Evolutionary conservation across 1,140 invertebrate species (phyloP), one percentile per base, ranked within the genome.

Genomic region (Meloidogyne chitwoodi): DNA sequence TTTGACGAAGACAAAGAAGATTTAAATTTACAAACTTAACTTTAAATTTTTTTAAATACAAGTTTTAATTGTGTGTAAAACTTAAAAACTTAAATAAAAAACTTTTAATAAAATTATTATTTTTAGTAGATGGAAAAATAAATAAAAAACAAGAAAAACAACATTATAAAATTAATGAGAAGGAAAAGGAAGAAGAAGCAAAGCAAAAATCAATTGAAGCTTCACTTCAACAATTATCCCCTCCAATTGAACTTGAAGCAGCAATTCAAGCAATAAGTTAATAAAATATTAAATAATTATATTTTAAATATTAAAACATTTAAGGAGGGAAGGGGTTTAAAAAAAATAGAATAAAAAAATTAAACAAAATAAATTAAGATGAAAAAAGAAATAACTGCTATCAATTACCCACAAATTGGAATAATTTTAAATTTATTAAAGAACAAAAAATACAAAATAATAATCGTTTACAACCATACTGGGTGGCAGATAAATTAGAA

Each of bases 401-500:
- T 5, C 48, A 56, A 56, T n/a, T 56, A 56, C 48, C 48, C 2
- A n/a, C 48, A n/a, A 56, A n/a, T 56, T 56, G 44, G 44, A 14
- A 19, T 19, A 48, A 48, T 48, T 48, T 48, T 2, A 16, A 48
- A 48, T 48, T 48, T 6, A 56, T 56, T 56, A 4, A 64, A 24
- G n/a, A 26, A 61, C 31, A 34, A 26, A n/a, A 48, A 62, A 19
- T 16, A 31, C 11, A 34, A 12, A 22, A 31, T 31, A 63, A 63
- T 22, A 24, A 34, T 63, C 71, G 61, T 29, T 24, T 31, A 14
- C 26, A 19, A 3, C 71, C 71, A 10, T 73, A 73, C 22, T 63
- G 71, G 56, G 41, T 73, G 22, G 71, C 44, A 1, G 71, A 73
- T 31, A 61, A 61, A 24, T 34, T 73, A 64, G 71, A 73, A 63